These are phyloP conservation scores for Prolemur simus DNA, from an alignment of 2,113 vertebrate species.

Conservation along the genomic window DNA sequence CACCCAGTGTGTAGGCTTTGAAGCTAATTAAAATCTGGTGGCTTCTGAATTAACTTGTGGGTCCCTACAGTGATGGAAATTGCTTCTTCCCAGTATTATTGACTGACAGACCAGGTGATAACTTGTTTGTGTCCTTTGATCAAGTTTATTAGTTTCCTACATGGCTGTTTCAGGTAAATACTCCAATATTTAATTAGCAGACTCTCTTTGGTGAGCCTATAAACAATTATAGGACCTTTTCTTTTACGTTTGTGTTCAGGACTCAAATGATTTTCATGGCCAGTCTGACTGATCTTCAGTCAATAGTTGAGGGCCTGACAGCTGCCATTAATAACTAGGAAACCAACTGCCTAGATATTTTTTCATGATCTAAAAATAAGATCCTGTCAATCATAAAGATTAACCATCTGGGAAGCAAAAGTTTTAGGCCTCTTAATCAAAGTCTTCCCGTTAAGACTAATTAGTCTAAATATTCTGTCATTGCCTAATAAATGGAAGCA, in stretches of 20 bases:
- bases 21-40: conserved; percentile 83
- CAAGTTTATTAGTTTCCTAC: conserved; percentile 81
- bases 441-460: conserved; percentile 69
- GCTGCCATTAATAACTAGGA: conserved; percentile 85
- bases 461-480: conserved; percentile 74
- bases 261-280: conserved; percentile 17
- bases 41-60: conserved; percentile 79
- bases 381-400: conserved; percentile 75
- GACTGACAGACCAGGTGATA: conserved; percentile 80
- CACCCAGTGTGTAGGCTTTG: conserved; percentile 69
- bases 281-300: conserved; percentile 79
- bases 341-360: conserved; percentile 68
- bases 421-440: conserved; percentile 71
- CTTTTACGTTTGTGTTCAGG: background rate
- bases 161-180: conserved; percentile 78
- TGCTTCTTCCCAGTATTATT: conserved; percentile 81
- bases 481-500: conserved; percentile 52
- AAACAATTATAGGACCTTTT: conserved; percentile 32
- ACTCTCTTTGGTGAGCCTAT: conserved; percentile 51
- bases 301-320: conserved; percentile 76
- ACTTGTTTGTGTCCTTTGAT: conserved; percentile 77
- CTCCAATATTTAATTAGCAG: conserved; percentile 75
- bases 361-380: conserved; percentile 83
- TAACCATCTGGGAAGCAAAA: conserved; percentile 71
- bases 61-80: conserved; percentile 84